These are phyloP conservation scores for Corynorhinus townsendii DNA, from an alignment of 2,113 vertebrate genomes.

Conservation along the genomic window DNA sequence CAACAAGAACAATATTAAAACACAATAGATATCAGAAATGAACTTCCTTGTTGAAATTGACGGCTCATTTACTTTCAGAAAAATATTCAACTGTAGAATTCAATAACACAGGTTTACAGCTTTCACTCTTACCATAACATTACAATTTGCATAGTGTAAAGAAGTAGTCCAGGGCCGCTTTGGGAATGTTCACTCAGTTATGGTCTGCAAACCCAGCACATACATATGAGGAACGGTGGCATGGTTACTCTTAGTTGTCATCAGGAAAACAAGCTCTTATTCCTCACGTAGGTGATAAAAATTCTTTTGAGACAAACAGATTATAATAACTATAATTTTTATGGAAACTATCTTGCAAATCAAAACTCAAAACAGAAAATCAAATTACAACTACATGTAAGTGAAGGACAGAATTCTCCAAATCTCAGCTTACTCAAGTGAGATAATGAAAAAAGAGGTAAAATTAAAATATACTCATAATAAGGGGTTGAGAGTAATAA, in stretches of 20 bases:
- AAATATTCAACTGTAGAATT: background rate
- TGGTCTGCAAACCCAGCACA: background rate
- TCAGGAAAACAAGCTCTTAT: background rate
- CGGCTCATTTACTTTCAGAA: background rate
- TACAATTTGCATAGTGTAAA: background rate
- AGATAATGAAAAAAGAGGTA: background rate
- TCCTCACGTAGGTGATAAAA: background rate
- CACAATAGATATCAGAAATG: background rate
- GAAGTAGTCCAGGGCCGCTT: background rate
- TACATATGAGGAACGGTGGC: background rate
- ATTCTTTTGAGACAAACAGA: conserved; percentile 13
- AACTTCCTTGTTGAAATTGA: conserved; percentile 12
- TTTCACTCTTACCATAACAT: background rate
- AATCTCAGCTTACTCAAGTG: background rate
- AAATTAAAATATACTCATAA: background rate
- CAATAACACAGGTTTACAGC: background rate
- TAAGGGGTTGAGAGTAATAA: background rate
- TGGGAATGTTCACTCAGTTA: background rate
- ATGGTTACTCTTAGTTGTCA: background rate
- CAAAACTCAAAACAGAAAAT: background rate
- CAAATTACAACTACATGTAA: background rate
- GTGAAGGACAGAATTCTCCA: background rate
- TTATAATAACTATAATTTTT: conserved; percentile 30
- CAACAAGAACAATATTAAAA: background rate
- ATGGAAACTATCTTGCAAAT: background rate